A percentile compares a stretch with the other conserved stretches of the same genome.
phyloP scores from a whole-genome alignment of 1,140 invertebrate species.

The Conus betulinus region DNA sequence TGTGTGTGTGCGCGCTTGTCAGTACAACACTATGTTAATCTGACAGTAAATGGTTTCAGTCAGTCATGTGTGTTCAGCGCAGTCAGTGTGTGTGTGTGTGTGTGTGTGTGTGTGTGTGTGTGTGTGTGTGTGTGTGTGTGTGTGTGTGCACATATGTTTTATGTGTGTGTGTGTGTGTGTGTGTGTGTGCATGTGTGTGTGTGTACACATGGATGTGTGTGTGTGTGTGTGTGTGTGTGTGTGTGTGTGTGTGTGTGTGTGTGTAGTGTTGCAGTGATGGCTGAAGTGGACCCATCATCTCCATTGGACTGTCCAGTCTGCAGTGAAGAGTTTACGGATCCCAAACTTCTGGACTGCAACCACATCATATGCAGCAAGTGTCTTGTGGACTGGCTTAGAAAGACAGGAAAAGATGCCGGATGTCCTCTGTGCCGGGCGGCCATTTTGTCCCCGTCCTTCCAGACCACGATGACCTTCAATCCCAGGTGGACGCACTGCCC shows the following conservation, averaged over 20 bases:
- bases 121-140: too few relatives aligned
- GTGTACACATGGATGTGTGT: background rate
- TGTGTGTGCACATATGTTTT: too few relatives aligned
- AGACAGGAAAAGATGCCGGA: background rate
- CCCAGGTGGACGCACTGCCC: background rate
- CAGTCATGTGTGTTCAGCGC: too few relatives aligned
- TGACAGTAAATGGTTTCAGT: too few relatives aligned
- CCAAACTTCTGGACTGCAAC: background rate
- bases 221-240: background rate
- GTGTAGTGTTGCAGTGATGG: background rate
- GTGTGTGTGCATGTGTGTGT: background rate
- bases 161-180: too few relatives aligned
- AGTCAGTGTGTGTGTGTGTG: too few relatives aligned
- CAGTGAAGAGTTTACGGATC: background rate
- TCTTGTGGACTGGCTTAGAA: background rate
- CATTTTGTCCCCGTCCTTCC: background rate
- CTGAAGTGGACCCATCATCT: background rate
- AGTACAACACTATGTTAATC: too few relatives aligned
- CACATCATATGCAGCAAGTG: background rate
- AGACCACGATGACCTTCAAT: too few relatives aligned
- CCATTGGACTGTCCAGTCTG: background rate
- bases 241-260: slow-evolving; percentile 1
- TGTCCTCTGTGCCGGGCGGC: background rate
- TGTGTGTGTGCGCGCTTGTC: too few relatives aligned
- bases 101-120: too few relatives aligned